These are phyloP conservation scores for Nothoprocta perdicaria DNA, from an alignment of 2,113 vertebrate genomes.

Conservation along the genomic window DNA sequence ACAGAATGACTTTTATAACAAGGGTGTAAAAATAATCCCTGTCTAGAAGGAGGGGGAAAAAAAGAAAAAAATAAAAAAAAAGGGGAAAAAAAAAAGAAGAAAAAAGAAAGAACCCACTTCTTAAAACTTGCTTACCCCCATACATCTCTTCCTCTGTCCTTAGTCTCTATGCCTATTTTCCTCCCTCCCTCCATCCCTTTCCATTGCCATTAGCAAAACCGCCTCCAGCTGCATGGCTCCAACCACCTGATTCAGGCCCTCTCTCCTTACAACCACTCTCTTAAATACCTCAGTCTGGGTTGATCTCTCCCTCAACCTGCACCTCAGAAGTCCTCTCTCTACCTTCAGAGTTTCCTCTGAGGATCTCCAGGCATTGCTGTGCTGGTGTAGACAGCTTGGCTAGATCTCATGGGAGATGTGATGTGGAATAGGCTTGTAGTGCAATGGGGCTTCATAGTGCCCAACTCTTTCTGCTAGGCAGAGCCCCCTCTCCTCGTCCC, in stretches of 20 bases:
- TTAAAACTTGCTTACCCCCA: background rate
- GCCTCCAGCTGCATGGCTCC: background rate
- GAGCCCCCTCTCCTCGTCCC: background rate
- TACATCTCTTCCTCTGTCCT: background rate
- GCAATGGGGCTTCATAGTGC: background rate
- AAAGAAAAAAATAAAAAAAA: too few relatives aligned
- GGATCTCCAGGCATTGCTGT: background rate
- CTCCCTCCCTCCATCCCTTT: background rate
- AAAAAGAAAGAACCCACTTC: background rate
- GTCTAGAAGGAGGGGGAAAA: background rate
- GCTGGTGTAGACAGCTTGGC: fast-evolving
- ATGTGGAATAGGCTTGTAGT: fast-evolving
- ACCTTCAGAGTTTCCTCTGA: background rate
- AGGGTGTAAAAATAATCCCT: background rate
- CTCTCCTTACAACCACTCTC: background rate
- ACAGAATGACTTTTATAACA: background rate
- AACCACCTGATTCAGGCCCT: background rate
- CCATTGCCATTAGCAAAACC: background rate
- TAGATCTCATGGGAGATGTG: background rate
- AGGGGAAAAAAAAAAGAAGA: too few relatives aligned
- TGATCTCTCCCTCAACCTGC: background rate
- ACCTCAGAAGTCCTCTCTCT: background rate
- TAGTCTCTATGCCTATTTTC: background rate
- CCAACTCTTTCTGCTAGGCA: background rate
- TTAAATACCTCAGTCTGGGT: background rate